Evolutionary conservation across 2,888 invertebrate species (phyloP).

Genomic region (Dermolepida albohirtum): DNA sequence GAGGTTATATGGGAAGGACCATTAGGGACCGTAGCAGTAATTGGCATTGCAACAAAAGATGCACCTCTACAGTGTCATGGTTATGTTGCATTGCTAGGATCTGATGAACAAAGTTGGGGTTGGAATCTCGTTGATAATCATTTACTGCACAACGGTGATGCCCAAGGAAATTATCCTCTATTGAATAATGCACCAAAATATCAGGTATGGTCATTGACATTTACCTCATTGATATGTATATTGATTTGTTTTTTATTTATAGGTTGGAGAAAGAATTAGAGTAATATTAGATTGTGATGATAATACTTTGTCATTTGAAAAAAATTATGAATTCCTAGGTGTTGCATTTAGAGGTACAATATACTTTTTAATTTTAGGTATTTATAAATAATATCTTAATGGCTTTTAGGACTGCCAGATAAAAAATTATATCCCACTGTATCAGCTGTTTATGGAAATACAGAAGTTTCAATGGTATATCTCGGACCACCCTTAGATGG

Average conservation of each 20-base stretch:
- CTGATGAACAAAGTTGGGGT: constrained; percentile 98
- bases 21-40: constrained; percentile 96
- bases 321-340: constrained; percentile 97
- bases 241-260: constrained; percentile 54
- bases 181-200: constrained; percentile 97
- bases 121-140: constrained; percentile 99
- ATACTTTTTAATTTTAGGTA: constrained; percentile 8
- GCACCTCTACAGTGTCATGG: constrained; percentile 94
- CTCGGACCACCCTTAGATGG: constrained; percentile 97
- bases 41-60: constrained; percentile 95
- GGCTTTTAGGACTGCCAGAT: constrained; percentile 83
- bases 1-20: constrained; percentile 99
- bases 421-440: constrained; percentile 95
- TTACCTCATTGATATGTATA: constrained; percentile 23
- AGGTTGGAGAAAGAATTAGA: constrained; percentile 97
- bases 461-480: constrained; percentile 99
- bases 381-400: constrained; percentile 46
- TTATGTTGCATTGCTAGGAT: constrained; percentile 93
- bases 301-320: constrained; percentile 96
- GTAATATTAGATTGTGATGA: constrained; percentile 98
- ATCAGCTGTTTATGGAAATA: constrained; percentile 98
- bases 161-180: constrained; percentile 92
- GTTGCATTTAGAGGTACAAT: constrained; percentile 91
- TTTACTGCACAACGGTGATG: constrained; percentile 95
- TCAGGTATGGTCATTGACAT: constrained; percentile 73